Conservation (phyloP, 2,113 vertebrate genomes). For the Proterorhinus semilunaris region DNA sequence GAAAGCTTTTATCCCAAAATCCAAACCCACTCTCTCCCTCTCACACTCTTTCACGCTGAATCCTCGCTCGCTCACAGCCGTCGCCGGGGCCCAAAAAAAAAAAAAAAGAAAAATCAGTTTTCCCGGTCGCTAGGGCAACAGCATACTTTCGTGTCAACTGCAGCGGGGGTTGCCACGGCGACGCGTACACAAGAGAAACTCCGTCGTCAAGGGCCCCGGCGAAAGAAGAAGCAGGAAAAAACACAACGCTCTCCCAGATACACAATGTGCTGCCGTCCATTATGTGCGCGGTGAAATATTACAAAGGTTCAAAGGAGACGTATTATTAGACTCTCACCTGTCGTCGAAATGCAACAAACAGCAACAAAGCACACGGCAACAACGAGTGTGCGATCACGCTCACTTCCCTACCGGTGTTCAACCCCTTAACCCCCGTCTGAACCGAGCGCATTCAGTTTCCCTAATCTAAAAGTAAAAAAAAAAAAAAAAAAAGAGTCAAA, state of each 20-base stretch:
- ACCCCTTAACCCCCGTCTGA: too few relatives aligned
- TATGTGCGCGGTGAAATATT: slow-evolving; percentile 7
- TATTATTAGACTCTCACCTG: too few relatives aligned
- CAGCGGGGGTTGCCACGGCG: slow-evolving; percentile 87
- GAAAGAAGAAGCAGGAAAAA: slow-evolving; percentile 67
- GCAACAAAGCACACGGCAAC: not conserved
- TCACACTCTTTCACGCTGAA: too few relatives aligned
- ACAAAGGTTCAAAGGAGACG: not conserved
- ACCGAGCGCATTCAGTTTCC: too few relatives aligned
- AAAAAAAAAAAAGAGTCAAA: too few relatives aligned
- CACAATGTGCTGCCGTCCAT: slow-evolving; percentile 32
- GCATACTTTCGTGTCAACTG: slow-evolving; percentile 97
- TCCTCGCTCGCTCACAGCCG: slow-evolving; percentile 27
- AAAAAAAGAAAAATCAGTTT: slow-evolving; percentile 84
- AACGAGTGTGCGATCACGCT: too few relatives aligned
- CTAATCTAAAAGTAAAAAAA: too few relatives aligned
- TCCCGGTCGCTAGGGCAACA: slow-evolving; percentile 91
- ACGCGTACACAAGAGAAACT: slow-evolving; percentile 93
- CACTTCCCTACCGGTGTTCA: too few relatives aligned
- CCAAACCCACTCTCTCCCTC: too few relatives aligned
- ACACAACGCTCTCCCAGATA: slow-evolving; percentile 33
- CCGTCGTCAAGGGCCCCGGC: slow-evolving; percentile 87
- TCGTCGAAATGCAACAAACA: too few relatives aligned
- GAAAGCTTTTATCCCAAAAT: too few relatives aligned
- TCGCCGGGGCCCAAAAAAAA: slow-evolving; percentile 50